Evolutionary conservation across 2,113 vertebrate species (phyloP).

Genomic region (Laticauda colubrina): DNA sequence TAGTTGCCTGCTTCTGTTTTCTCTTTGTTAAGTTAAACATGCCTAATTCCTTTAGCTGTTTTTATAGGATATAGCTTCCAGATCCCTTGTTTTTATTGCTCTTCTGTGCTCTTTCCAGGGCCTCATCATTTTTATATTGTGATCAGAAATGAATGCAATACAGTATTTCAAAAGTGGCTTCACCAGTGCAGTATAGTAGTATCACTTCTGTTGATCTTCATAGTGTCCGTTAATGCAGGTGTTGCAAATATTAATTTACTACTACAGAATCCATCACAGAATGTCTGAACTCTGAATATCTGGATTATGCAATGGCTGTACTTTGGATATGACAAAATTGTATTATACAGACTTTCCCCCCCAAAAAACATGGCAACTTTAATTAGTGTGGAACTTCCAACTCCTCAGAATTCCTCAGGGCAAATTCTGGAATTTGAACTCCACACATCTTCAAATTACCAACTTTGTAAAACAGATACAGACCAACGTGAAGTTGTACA

Average conservation of each 20-base stretch:
- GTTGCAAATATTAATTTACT: not conserved
- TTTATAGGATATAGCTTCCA: too few relatives aligned
- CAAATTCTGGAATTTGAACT: not conserved
- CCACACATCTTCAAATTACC: not conserved
- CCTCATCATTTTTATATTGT: not conserved
- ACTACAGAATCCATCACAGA: too few relatives aligned
- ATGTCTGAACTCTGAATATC: not conserved
- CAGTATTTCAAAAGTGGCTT: not conserved
- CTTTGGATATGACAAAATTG: not conserved
- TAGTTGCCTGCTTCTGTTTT: not conserved
- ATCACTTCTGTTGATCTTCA: not conserved
- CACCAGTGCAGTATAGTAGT: not conserved
- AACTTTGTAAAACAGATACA: not conserved
- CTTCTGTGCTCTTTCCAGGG: not conserved
- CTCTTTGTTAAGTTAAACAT: not conserved
- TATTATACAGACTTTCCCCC: not conserved
- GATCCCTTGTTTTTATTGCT: too few relatives aligned
- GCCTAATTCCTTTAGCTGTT: not conserved
- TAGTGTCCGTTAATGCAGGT: not conserved
- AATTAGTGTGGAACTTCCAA: not conserved
- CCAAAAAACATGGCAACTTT: not conserved
- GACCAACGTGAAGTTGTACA: not conserved
- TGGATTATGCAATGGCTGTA: not conserved
- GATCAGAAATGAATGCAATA: not conserved
- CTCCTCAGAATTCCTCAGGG: not conserved